A percentile compares a stretch with the other conserved stretches of the same genome.
These are phyloP conservation scores for Drosophila algonquin DNA, from an alignment of 2,888 invertebrate genomes.

Conservation along the genomic window DNA sequence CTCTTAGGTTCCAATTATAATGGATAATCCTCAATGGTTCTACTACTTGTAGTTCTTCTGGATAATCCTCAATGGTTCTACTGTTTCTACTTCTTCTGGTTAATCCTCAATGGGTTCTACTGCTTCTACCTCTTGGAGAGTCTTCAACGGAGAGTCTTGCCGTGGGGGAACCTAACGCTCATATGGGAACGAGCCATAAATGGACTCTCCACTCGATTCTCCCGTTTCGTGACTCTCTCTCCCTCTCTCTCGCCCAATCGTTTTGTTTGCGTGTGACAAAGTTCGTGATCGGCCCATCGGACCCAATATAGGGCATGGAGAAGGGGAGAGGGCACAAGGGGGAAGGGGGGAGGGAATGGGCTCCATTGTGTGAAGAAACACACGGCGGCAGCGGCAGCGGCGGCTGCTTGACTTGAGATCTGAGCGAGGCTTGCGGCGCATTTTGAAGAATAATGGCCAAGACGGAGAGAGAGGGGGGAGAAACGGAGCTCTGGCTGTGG, in stretches of 20 bases:
- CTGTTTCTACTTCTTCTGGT: background rate
- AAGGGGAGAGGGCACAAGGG: too few relatives aligned
- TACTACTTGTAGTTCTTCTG: background rate
- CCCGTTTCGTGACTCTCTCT: constrained; percentile 1
- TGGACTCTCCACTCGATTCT: constrained; percentile 3
- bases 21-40: background rate
- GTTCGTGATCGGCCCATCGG: constrained; percentile 43
- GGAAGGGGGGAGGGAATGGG: too few relatives aligned
- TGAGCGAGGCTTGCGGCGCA: constrained; percentile 61
- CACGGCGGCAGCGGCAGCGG: constrained; percentile 45
- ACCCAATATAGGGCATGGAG: constrained; percentile 42
- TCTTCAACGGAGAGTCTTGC: background rate
- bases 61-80: background rate
- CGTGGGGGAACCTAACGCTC: background rate
- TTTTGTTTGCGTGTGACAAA: constrained; percentile 23
- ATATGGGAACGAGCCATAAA: constrained; percentile 15
- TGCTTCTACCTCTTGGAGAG: background rate
- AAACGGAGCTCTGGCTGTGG: constrained; percentile 5
- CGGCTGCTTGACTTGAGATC: constrained; percentile 31
- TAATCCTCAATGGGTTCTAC: background rate
- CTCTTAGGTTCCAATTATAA: too few relatives aligned
- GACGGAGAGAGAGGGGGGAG: background rate
- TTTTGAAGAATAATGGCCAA: constrained; percentile 74
- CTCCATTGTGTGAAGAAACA: constrained; percentile 42
- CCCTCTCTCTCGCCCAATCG: background rate